Evolutionary conservation across 2,797 vertebrate genomes (phyloP), one percentile per base, ranked within the genome.

Genomic region (Sebastes matsubarae): DNA sequence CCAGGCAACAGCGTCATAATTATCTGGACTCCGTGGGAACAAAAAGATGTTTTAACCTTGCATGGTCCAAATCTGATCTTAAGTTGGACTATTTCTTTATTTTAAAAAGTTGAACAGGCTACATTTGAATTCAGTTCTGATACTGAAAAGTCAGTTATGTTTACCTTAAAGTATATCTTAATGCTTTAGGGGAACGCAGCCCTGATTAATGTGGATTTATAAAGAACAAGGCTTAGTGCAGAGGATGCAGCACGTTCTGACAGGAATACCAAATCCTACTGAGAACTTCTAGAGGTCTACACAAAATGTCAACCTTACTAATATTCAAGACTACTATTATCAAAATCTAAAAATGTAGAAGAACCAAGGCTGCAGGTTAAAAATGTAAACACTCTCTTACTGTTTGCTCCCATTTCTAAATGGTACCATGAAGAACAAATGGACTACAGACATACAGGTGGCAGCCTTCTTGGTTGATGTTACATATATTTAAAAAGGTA

Each of bases 181-280:
- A 69, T 77, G 46, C 20, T 71, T 30, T 61, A 20, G 16, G 38
- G 22, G 71, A 76, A 72, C 14, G 6, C 22, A 68, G 22, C n/a
- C 57, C 22, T 14, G 79, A 61, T 81, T 85, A 75, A 78, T 61
- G 55, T 83, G 79, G 66, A 79, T 84, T 22, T 86, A 85, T 61
- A 81, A 85, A 86, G 65, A 72, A 76, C 79, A 75, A 63, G 71
- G 77, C 34, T 90, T 80, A 81, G 63, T 29, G 50, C 34, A 71
- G 67, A 79, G 46, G 77, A 83, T n/a, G 12, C 55, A 78, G 65
- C 84, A 68, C 2, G 74, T 85, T 80, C 63, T 68, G 30, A 89
- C 84, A 84, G 81, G 81, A 88, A 72, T 0, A 68, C 11, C 8
- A 79, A 85, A 84, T 79, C 77, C 52, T 65, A 24, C 61, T 64